Evolutionary conservation across 2,888 invertebrate species (phyloP), one percentile per base, ranked within the genome.

Genomic region (Lissonota sp.): DNA sequence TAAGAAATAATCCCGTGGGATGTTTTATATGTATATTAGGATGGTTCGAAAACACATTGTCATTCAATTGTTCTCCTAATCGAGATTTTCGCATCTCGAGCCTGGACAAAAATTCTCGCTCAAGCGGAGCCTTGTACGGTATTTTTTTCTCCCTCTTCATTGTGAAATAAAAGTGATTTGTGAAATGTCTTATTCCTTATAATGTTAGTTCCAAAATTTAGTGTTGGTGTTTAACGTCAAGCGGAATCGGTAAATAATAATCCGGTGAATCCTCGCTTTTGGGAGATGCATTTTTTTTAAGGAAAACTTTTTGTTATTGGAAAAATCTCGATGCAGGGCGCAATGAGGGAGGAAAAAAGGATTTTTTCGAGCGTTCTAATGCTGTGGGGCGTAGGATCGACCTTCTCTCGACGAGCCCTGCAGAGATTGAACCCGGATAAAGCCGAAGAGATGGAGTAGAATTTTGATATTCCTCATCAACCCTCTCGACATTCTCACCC

Each of bases 201-300:
- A n/a, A n/a, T n/a, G n/a, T n/a, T n/a, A n/a, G n/a, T n/a, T n/a
- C n/a, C n/a, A n/a, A n/a, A n/a, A n/a, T n/a, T n/a, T n/a, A n/a
- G n/a, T n/a, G n/a, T n/a, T n/a, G n/a, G n/a, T n/a, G 73, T 81
- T 77, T 77, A 64, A 73, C 64, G 77, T 70, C 70, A 64, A 75
- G 53, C 73, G 64, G 69, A 60, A 64, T 26, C 26, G 26, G 26
- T 26, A 26, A 26, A 26, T 26, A 26, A 26, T 26, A 26, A 26
- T 26, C 26, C 26, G 26, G 3, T 3, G 26, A n/a, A 26, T 26
- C 26, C 26, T 3, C 26, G 26, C 3, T 26, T 26, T 1, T 26
- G 26, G 1, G 26, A 26, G 26, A 26, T 26, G 26, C 26, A 26
- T 26, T 26, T 26, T 26, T 26, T 26, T 26, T 26, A 26, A 2